Conservation (phyloP, 2,888 invertebrate genomes). For the Odontocerum albicorne region DNA sequence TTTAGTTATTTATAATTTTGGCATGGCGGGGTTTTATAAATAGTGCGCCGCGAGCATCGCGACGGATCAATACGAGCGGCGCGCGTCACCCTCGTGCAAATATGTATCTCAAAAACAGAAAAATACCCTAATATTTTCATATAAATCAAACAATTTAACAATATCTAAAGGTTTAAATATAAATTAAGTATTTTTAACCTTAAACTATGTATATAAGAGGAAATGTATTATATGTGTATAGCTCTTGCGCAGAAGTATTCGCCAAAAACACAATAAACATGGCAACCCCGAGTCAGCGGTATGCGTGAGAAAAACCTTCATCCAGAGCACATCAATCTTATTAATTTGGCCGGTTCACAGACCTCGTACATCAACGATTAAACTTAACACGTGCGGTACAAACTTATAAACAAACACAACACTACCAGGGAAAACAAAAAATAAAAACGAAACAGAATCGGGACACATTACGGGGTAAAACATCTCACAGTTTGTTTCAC, state of each 20-base stretch:
- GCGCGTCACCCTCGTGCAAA: conserved; percentile 47
- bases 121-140: too few relatives aligned
- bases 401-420: conserved; percentile 26
- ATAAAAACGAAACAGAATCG: not conserved
- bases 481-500: not conserved
- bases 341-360: conserved; percentile 16
- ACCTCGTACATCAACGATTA: conserved; percentile 8
- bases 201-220: too few relatives aligned
- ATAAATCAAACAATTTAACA: too few relatives aligned
- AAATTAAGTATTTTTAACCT: too few relatives aligned
- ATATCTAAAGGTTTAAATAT: too few relatives aligned
- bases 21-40: conserved; percentile 17
- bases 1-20: conserved; percentile 28
- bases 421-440: not conserved
- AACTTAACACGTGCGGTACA: conserved; percentile 14
- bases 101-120: too few relatives aligned
- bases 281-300: conserved; percentile 25
- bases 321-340: conserved; percentile 3
- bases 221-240: too few relatives aligned
- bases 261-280: conserved; percentile 32
- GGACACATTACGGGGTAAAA: not conserved
- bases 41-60: conserved; percentile 31
- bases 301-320: conserved; percentile 11
- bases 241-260: conserved; percentile 12
- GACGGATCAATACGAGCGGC: conserved; percentile 47